Percentiles rank a stretch among this genome's conserved stretches.
phyloP scores from a whole-genome alignment of 2,888 invertebrate species.

The Polyommatus icarus region DNA sequence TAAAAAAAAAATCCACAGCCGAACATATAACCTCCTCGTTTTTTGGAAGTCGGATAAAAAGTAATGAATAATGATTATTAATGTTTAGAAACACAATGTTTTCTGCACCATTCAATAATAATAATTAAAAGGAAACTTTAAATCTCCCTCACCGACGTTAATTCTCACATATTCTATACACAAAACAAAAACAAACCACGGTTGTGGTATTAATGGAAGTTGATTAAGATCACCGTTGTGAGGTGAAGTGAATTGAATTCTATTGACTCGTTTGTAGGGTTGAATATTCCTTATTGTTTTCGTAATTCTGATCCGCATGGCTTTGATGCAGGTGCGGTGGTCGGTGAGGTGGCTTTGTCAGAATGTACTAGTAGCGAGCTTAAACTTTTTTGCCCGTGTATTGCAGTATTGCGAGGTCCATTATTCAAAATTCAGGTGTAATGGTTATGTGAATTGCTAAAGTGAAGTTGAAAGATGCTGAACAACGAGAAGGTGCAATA shows the following conservation, averaged over 20 bases:
- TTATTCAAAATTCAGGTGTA: constrained; percentile 1
- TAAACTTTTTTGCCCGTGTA: constrained; percentile 8
- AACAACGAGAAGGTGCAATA: too few relatives aligned
- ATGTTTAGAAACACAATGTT: neutral
- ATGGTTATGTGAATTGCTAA: neutral
- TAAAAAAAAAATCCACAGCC: too few relatives aligned
- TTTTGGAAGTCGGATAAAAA: too few relatives aligned
- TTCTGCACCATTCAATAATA: neutral
- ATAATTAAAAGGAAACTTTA: neutral
- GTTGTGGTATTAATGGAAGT: constrained; percentile 27
- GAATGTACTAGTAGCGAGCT: constrained; percentile 7
- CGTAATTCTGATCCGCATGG: neutral
- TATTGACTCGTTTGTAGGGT: neutral
- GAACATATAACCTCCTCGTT: too few relatives aligned
- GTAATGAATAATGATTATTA: too few relatives aligned
- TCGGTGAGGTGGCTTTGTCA: constrained; percentile 15
- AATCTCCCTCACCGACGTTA: neutral
- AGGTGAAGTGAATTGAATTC: neutral
- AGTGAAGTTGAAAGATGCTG: too few relatives aligned
- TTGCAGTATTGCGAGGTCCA: neutral
- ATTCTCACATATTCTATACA: constrained; percentile 1
- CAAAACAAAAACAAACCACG: constrained; percentile 25
- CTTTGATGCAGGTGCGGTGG: constrained; percentile 28
- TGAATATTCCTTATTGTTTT: neutral
- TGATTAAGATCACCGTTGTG: constrained; percentile 15